phyloP scores from a whole-genome alignment of 1,140 invertebrate genomes.

The Archivesica marissinica region DNA sequence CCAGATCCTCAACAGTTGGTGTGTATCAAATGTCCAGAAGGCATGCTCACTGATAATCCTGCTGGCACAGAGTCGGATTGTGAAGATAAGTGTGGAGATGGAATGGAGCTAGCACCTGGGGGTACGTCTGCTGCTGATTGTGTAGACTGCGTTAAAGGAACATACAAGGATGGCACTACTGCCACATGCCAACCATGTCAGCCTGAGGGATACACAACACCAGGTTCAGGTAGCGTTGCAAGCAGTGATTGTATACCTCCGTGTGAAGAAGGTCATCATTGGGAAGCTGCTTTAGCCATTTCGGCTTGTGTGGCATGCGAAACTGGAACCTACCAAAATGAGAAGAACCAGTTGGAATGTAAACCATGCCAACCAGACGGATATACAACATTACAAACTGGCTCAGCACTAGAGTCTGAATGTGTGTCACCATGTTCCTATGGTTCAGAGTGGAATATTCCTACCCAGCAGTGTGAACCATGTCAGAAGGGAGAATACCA shows the following conservation, averaged over 20 bases:
- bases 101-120: neutral
- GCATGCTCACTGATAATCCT: neutral
- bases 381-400: neutral
- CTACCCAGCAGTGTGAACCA: neutral
- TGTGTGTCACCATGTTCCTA: neutral
- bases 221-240: neutral
- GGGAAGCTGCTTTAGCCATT: too few relatives aligned
- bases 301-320: neutral
- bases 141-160: neutral
- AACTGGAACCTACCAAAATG: conserved; percentile 5
- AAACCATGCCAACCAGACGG: neutral
- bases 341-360: neutral
- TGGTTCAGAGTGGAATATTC: neutral
- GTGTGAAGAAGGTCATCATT: neutral
- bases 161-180: conserved; percentile 1
- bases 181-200: neutral
- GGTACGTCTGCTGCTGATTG: neutral
- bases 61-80: neutral
- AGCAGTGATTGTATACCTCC: neutral
- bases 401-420: neutral
- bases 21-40: neutral
- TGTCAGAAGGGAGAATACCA: neutral
- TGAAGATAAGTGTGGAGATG: neutral
- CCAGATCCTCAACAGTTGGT: neutral
- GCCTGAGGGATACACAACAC: neutral